These are phyloP conservation scores for Sminthurides aquaticus DNA, from an alignment of 2,888 invertebrate species.

Conservation along the genomic window DNA sequence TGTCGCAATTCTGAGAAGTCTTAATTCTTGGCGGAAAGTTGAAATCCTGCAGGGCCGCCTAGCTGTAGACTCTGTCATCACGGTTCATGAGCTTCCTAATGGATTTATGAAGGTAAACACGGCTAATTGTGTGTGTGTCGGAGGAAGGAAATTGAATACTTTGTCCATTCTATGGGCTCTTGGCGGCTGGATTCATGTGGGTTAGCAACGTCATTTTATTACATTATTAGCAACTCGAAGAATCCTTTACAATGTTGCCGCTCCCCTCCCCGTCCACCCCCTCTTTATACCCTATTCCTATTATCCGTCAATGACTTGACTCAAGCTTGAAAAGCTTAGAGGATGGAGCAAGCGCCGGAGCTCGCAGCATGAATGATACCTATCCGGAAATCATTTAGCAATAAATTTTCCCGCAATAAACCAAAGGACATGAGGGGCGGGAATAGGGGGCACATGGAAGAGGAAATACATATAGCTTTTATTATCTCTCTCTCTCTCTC, in stretches of 20 bases:
- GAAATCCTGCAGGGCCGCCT: no score
- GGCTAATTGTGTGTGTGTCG: not conserved
- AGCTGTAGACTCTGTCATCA: no score
- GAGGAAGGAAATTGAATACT: not conserved
- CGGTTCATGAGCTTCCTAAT: conserved; percentile 4
- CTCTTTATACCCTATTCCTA: not conserved
- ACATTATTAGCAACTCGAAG: conserved; percentile 5
- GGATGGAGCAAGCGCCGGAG: no score
- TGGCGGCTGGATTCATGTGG: not conserved
- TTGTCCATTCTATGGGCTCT: no score
- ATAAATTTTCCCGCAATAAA: not conserved
- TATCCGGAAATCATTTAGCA: not conserved
- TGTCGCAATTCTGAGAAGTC: conserved; percentile 8
- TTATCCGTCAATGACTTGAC: not conserved
- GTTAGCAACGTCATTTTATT: not conserved
- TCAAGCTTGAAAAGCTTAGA: no score
- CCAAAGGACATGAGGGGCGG: no score
- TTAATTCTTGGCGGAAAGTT: not conserved
- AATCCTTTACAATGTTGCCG: no score
- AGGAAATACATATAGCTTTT: no score
- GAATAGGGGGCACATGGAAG: no score
- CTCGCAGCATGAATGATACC: not conserved
- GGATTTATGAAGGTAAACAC: conserved; percentile 5
- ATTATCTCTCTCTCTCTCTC: no score
- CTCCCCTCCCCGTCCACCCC: no score